Conservation (phyloP, 1,140 invertebrate genomes). For the Drosophila pectinifera region DNA sequence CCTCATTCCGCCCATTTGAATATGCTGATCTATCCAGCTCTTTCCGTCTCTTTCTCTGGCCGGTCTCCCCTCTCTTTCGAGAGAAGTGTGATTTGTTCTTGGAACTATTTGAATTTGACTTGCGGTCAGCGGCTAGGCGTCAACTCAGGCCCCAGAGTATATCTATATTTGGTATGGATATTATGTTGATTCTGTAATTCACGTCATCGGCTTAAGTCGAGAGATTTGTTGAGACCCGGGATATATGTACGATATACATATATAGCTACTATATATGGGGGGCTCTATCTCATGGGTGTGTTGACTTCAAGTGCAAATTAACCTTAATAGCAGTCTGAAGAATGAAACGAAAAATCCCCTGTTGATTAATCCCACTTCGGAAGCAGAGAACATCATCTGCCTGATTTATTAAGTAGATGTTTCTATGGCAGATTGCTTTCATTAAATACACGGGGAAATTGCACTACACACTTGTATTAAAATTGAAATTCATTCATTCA, state of each 20-base stretch:
- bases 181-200: conserved; percentile 44
- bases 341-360: conserved; percentile 23
- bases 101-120: conserved; percentile 47
- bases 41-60: conserved; percentile 7
- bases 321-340: conserved; percentile 22
- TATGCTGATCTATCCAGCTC: conserved; percentile 46
- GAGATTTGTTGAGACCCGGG: background rate
- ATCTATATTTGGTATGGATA: conserved; percentile 54
- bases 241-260: background rate
- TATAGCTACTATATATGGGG: conserved; percentile 13
- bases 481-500: background rate
- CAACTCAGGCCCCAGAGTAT: conserved; percentile 17
- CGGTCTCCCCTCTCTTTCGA: conserved; percentile 9
- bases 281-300: conserved; percentile 9
- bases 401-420: background rate
- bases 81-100: conserved; percentile 62
- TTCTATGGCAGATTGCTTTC: conserved; percentile 8
- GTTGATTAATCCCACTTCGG: conserved; percentile 3
- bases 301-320: conserved; percentile 36
- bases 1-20: conserved; percentile 43
- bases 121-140: conserved; percentile 48
- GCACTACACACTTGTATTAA: background rate
- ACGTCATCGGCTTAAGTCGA: conserved; percentile 45
- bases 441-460: conserved; percentile 3
- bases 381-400: conserved; percentile 7